Conservation (phyloP, 2,113 vertebrate species). For the Lates calcarifer region DNA sequence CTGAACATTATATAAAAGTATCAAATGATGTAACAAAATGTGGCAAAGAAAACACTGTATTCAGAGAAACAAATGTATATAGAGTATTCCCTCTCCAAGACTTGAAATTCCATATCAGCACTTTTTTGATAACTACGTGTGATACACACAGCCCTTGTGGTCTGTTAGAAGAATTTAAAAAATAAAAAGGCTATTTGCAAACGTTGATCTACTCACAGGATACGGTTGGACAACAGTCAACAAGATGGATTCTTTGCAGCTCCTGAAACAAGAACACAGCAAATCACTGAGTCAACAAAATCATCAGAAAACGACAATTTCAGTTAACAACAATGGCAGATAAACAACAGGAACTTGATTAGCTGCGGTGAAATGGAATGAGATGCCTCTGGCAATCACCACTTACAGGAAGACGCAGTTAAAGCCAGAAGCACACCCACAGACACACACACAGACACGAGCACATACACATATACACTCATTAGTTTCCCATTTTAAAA, state of each 20-base stretch:
- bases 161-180: neutral
- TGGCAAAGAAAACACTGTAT: neutral
- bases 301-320: neutral
- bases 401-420: neutral
- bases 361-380: constrained; percentile 42
- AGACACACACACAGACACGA: constrained; percentile 3
- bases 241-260: constrained; percentile 98
- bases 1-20: neutral
- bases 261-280: constrained; percentile 85
- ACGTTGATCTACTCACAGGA: constrained; percentile 88
- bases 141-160: neutral
- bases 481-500: constrained; percentile 31
- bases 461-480: neutral
- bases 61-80: neutral
- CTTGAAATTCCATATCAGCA: neutral
- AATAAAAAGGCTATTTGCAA: neutral
- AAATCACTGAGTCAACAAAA: constrained; percentile 41
- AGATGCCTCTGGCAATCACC: constrained; percentile 36
- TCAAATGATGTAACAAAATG: neutral
- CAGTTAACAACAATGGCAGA: neutral
- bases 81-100: neutral
- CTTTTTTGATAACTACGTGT: neutral
- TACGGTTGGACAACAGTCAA: constrained; percentile 97
- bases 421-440: neutral
- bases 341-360: constrained; percentile 36